Conservation (phyloP, 2,797 vertebrate species). For the Micromesistius poutassou region DNA sequence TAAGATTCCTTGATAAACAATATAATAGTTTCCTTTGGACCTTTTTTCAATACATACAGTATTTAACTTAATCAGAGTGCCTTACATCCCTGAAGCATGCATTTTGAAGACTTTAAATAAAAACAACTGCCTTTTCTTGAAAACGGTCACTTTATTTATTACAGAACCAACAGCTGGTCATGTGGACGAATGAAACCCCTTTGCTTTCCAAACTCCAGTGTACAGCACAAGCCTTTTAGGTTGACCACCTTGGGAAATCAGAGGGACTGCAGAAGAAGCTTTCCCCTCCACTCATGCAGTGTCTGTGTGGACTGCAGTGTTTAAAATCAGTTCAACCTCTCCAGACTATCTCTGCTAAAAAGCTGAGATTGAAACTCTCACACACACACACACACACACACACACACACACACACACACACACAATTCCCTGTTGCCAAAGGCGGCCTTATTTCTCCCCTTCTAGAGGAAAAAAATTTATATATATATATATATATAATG, state of each 20-base stretch:
- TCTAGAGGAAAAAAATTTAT: too few species aligned
- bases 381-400: background rate
- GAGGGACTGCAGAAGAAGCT: background rate
- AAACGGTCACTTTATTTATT: background rate
- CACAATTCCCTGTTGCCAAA: background rate
- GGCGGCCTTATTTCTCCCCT: background rate
- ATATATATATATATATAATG: background rate
- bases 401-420: too few species aligned
- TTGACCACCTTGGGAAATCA: background rate
- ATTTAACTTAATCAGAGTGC: background rate
- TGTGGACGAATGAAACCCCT: background rate
- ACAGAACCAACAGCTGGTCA: background rate
- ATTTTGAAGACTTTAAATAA: conserved; percentile 1
- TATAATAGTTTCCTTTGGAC: background rate
- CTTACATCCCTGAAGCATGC: background rate
- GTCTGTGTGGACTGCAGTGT: background rate
- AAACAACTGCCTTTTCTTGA: background rate
- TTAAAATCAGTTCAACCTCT: background rate
- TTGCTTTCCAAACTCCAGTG: background rate
- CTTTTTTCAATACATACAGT: background rate
- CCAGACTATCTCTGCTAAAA: background rate
- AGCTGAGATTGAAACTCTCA: background rate
- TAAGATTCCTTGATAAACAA: conserved; percentile 38
- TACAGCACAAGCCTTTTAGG: background rate
- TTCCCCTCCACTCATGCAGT: background rate